These are phyloP conservation scores for Macrocentrus cingulum DNA, from an alignment of 1,140 invertebrate species.

Conservation along the genomic window DNA sequence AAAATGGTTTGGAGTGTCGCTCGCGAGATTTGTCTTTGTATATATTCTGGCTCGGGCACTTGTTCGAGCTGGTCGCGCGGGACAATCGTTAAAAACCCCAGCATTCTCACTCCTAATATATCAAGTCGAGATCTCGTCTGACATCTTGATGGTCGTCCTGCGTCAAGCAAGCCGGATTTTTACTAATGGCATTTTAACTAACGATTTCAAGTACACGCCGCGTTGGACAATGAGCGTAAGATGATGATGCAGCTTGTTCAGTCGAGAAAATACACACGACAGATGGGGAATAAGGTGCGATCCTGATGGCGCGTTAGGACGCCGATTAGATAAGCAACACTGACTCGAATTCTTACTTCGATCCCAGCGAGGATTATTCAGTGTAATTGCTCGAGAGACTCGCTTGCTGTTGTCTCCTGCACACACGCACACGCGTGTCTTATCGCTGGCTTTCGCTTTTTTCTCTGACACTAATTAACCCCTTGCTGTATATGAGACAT, in stretches of 20 bases:
- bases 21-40: neutral
- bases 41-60: slow-evolving; percentile 2
- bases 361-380: slow-evolving; percentile 39
- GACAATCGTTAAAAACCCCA: slow-evolving; percentile 43
- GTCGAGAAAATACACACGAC: neutral
- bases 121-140: slow-evolving; percentile 45
- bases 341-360: slow-evolving; percentile 40
- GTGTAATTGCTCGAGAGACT: slow-evolving; percentile 32
- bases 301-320: neutral
- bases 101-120: slow-evolving; percentile 47
- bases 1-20: slow-evolving; percentile 30
- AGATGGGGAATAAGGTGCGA: slow-evolving; percentile 18
- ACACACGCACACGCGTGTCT: slow-evolving; percentile 10
- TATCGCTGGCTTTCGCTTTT: neutral
- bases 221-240: slow-evolving; percentile 8
- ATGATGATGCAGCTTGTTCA: slow-evolving; percentile 5
- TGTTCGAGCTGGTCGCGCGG: slow-evolving; percentile 8
- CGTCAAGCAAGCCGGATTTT: slow-evolving; percentile 42
- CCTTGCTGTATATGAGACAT: neutral
- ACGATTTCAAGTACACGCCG: slow-evolving; percentile 34
- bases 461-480: slow-evolving; percentile 16
- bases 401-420: slow-evolving; percentile 7
- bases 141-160: slow-evolving; percentile 38
- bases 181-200: slow-evolving; percentile 55
- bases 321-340: slow-evolving; percentile 39